Evolutionary conservation across 1,140 invertebrate species (phyloP).

Genomic region (Nephotettix cincticeps): DNA sequence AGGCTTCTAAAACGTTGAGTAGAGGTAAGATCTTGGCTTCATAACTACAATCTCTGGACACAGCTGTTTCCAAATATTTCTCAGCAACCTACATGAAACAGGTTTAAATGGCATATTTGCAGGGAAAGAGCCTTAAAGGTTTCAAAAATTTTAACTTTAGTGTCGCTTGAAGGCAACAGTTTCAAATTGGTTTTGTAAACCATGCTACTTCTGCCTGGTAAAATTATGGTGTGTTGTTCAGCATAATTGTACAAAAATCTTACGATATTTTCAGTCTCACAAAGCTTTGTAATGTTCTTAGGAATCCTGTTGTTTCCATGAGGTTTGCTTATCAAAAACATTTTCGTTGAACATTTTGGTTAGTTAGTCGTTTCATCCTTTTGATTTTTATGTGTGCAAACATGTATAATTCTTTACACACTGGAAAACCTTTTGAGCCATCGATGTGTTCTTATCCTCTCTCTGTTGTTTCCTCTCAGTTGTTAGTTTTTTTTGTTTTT

Average conservation of each 20-base stretch:
- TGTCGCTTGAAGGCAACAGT: conserved; percentile 13
- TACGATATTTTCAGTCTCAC: conserved; percentile 17
- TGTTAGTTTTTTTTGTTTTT: no score
- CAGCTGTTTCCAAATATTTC: background rate
- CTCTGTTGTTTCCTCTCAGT: no score
- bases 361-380: no score
- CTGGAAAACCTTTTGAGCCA: no score
- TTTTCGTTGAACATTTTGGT: no score
- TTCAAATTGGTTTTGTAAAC: conserved; percentile 12
- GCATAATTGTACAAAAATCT: conserved; percentile 15
- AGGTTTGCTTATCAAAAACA: no score
- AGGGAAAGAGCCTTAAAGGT: background rate
- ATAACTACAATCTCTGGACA: conserved; percentile 5
- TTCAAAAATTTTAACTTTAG: conserved; percentile 2
- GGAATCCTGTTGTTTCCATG: background rate
- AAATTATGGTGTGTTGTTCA: conserved; percentile 9
- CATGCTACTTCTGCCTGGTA: conserved; percentile 22
- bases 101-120: background rate
- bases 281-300: conserved; percentile 4
- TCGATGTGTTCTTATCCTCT: no score
- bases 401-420: no score
- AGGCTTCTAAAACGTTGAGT: background rate
- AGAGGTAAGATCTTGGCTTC: conserved; percentile 14
- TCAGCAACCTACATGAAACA: background rate
- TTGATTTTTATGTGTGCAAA: no score